phyloP scores from a whole-genome alignment of 35 echinoderm and acorn worm genomes.

The Diadema setosum region DNA sequence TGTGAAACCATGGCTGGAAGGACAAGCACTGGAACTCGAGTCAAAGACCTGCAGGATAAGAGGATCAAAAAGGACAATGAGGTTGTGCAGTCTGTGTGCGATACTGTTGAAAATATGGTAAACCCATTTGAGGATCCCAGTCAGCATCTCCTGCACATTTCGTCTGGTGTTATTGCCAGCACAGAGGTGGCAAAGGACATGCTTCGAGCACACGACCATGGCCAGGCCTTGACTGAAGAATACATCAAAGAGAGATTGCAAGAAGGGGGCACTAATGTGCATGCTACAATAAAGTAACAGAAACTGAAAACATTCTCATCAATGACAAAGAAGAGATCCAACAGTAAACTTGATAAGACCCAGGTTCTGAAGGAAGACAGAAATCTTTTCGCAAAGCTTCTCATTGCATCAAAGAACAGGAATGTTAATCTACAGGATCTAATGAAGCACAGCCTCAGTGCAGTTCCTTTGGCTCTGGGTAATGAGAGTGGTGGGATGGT shows the following conservation, averaged over 20 bases:
- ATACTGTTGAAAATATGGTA: constrained; percentile 4
- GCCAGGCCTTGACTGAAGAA: neutral
- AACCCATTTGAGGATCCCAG: neutral
- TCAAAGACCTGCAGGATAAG: neutral
- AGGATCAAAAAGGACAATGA: neutral
- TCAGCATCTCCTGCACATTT: neutral
- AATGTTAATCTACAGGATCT: too few relatives aligned
- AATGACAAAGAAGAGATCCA: neutral
- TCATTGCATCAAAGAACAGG: constrained; percentile 37
- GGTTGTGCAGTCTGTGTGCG: neutral
- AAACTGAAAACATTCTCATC: neutral
- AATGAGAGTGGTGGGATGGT: too few relatives aligned
- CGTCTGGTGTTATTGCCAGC: neutral
- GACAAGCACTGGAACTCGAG: neutral
- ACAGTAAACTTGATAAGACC: neutral
- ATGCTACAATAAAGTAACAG: neutral
- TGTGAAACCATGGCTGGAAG: constrained; percentile 63
- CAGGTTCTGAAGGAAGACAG: neutral
- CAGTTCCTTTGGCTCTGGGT: too few relatives aligned
- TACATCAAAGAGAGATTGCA: neutral
- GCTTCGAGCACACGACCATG: neutral
- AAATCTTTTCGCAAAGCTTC: constrained; percentile 28
- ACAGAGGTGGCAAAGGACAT: neutral
- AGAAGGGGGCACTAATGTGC: neutral
- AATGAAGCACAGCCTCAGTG: too few relatives aligned